Conservation (phyloP, 2,113 vertebrate species). For the Sapajus apella region DNA sequence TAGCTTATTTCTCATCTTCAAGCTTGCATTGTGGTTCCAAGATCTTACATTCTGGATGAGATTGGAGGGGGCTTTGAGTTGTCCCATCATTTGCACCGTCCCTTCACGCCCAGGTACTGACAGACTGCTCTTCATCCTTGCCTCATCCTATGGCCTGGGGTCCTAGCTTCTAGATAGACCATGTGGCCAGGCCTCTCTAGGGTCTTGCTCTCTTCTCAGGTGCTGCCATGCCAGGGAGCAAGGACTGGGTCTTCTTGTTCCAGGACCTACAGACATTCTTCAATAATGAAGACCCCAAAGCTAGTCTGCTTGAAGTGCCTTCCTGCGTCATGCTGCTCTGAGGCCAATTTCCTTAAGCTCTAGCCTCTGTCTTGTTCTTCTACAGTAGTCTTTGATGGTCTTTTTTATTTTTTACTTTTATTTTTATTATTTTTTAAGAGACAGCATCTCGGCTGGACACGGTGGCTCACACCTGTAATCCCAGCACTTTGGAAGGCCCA, state of each 20-base stretch:
- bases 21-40: neutral
- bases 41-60: neutral
- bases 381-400: neutral
- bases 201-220: neutral
- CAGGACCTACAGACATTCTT: neutral
- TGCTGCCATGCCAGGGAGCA: neutral
- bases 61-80: neutral
- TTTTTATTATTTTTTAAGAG: too few species aligned
- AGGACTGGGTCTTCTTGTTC: neutral
- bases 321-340: neutral
- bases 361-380: neutral
- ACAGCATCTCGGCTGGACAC: too few species aligned
- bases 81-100: neutral
- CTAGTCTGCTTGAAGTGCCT: neutral
- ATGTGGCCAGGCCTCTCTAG: neutral
- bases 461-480: too few species aligned
- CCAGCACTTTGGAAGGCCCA: too few species aligned
- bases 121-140: neutral
- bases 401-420: neutral
- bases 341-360: neutral
- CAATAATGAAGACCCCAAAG: neutral
- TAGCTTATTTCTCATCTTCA: slow-evolving; percentile 23
- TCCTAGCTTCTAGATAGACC: neutral
- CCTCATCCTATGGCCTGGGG: neutral
- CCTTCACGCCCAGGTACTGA: neutral